These are phyloP conservation scores for Hydrozoanthus tunicans DNA, from an alignment of 64 coral and sea anemone genomes.

Conservation along the genomic window DNA sequence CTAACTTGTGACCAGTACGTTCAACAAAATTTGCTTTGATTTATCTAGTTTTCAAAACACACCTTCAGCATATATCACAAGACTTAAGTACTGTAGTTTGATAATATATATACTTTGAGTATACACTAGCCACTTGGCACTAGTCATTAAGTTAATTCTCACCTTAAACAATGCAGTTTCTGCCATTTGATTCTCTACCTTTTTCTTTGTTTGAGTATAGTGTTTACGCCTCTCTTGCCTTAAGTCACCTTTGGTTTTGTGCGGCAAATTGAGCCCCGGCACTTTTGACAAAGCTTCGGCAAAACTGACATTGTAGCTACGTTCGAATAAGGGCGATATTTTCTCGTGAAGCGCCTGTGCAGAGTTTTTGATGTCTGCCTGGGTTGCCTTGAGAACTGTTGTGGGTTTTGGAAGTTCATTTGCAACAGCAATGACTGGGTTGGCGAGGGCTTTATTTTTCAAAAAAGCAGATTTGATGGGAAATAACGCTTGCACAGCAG, in stretches of 20 bases:
- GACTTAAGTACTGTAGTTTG: no score
- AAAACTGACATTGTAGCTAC: slow-evolving; percentile 24
- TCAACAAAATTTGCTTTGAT: no score
- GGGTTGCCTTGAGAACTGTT: slow-evolving; percentile 19
- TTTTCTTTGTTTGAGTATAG: slow-evolving; percentile 46
- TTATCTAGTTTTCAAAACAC: no score
- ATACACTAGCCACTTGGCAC: no score
- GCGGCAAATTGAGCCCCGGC: slow-evolving; percentile 29
- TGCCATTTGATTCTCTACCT: slow-evolving; percentile 43
- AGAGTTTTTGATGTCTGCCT: slow-evolving; percentile 42
- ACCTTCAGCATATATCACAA: no score
- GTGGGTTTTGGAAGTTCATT: background rate
- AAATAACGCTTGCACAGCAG: slow-evolving; percentile 49
- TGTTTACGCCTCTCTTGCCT: slow-evolving; percentile 17
- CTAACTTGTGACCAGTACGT: no score
- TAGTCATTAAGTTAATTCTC: background rate
- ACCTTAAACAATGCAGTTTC: background rate
- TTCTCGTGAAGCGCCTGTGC: slow-evolving; percentile 41
- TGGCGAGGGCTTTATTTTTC: slow-evolving; percentile 43
- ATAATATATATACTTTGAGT: no score
- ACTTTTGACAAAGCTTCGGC: slow-evolving; percentile 56
- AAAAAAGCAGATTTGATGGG: slow-evolving; percentile 46
- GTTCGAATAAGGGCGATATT: slow-evolving; percentile 26
- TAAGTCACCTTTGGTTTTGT: slow-evolving; percentile 28
- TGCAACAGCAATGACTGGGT: slow-evolving; percentile 51